Base-by-base conservation (phyloP, 2,888 invertebrate genomes). In the Amorpha juglandis region DNA sequence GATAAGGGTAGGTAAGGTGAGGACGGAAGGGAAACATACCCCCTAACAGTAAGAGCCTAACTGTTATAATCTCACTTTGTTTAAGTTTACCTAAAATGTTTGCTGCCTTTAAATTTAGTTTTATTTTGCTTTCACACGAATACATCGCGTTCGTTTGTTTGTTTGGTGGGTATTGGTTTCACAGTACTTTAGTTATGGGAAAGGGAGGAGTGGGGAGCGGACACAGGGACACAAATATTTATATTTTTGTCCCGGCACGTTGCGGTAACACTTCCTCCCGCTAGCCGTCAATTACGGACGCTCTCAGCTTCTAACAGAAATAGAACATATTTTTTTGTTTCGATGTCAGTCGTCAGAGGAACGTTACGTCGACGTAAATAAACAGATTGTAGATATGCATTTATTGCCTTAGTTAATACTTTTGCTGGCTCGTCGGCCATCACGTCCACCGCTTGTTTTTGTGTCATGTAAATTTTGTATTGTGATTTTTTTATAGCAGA, bases 241-340 rank as follows among this genome's bases (percentile, higher is more conserved):
- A 77, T 82, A 81, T 81, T 80, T 80, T 74, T 68, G 78, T 82
- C 76, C 67, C 72, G 69, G 70, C 74, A 71, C 70, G 71, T 70
- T 66, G 67, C 62, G 63, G 67, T 62, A 68, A 68, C 68, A 75
- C 75, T 82, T 82, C 81, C 80, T 80, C 73, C 68, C 71, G 68
- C 71, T 68, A 69, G 69, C 76, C 76, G 78, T 78, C 79, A 72
- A 71, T 71, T 74, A 74, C 76, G 70, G 72, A 73, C 72, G 73
- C 67, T 67, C 69, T 62, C 58, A 52, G 68, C 71, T 70, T 45
- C 42, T 67, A 69, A 70, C 72, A 69, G 68, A 80, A 82, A 82
- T 82, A 82, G 82, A 79, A 76, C 67, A 71, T 76, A 71, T 73
- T 74, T 77, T 71, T 66, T 74, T 72, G 69, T 69, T 70, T 69